These are phyloP conservation scores for Itoplectis maculator DNA, from an alignment of 2,888 invertebrate species.

Conservation along the genomic window DNA sequence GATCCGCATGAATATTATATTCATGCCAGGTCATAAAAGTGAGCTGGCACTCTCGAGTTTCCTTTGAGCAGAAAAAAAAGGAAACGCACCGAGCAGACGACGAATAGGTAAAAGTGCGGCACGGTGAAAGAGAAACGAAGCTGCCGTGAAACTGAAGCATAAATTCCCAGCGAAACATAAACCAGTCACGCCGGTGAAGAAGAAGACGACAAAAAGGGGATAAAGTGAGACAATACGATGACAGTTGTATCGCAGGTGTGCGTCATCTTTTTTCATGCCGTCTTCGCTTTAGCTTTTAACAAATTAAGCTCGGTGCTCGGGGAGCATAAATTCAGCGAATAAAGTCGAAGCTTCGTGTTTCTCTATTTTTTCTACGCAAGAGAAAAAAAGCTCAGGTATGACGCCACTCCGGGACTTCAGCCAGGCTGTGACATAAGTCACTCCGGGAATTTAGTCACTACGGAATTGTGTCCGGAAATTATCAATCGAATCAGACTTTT, in stretches of 20 bases:
- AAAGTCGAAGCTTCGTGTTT: not conserved
- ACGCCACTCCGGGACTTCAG: not conserved
- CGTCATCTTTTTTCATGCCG: not conserved
- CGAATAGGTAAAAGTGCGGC: not conserved
- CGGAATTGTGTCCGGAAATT: not conserved
- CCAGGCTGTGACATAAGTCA: not conserved
- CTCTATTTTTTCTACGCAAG: not conserved
- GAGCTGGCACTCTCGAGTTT: not conserved
- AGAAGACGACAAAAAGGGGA: not conserved
- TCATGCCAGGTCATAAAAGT: not conserved
- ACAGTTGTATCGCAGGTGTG: slow-evolving; percentile 3
- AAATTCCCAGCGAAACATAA: slow-evolving; percentile 6
- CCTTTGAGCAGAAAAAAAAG: not conserved
- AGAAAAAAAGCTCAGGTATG: not conserved
- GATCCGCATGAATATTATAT: not conserved
- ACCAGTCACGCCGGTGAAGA: slow-evolving; percentile 7
- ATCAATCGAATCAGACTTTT: slow-evolving; percentile 1
- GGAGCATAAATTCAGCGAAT: slow-evolving; percentile 1
- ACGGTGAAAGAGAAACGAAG: slow-evolving; percentile 1
- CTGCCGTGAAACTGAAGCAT: not conserved
- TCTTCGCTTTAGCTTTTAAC: slow-evolving; percentile 8
- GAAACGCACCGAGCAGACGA: not conserved
- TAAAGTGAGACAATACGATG: slow-evolving; percentile 11
- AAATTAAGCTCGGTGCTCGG: slow-evolving; percentile 13
- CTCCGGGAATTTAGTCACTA: not conserved